Conservation (phyloP, 2,888 invertebrate species). For the Drosophila tripunctata region DNA sequence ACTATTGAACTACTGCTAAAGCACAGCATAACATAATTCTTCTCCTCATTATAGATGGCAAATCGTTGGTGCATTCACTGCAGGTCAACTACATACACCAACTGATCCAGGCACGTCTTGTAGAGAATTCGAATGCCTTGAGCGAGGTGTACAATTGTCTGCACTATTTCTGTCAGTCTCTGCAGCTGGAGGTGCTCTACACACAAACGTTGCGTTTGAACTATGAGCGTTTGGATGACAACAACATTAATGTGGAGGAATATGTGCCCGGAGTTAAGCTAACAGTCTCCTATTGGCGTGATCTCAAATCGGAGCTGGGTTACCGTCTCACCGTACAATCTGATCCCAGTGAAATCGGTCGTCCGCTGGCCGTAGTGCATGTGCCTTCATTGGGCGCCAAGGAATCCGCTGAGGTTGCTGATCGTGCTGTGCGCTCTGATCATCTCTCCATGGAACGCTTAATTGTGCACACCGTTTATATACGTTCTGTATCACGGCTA, state of each 20-base stretch:
- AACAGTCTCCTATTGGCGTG: constrained; percentile 97
- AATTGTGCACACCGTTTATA: constrained; percentile 97
- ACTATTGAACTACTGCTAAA: not conserved
- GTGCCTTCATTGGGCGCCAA: constrained; percentile 85
- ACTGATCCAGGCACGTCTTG: constrained; percentile 92
- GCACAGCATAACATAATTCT: not conserved
- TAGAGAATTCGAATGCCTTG: constrained; percentile 90
- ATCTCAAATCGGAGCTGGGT: constrained; percentile 91
- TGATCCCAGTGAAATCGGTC: constrained; percentile 91
- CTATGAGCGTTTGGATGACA: constrained; percentile 93
- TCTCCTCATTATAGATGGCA: constrained; percentile 89
- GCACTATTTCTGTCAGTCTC: constrained; percentile 96
- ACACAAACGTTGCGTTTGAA: constrained; percentile 95
- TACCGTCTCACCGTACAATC: constrained; percentile 95
- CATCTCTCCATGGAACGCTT: constrained; percentile 97
- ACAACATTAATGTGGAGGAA: constrained; percentile 95
- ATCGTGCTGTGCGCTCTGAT: constrained; percentile 93
- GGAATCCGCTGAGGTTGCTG: constrained; percentile 87
- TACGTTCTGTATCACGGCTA: constrained; percentile 93
- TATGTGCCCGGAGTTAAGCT: constrained; percentile 95
- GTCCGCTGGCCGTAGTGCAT: constrained; percentile 90
- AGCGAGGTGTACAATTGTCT: constrained; percentile 93
- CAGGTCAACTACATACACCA: constrained; percentile 97
- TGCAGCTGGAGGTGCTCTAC: constrained; percentile 95
- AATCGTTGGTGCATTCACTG: constrained; percentile 96